Evolutionary conservation across 2,888 invertebrate genomes (phyloP).

Genomic region (Polia nebulosa): DNA sequence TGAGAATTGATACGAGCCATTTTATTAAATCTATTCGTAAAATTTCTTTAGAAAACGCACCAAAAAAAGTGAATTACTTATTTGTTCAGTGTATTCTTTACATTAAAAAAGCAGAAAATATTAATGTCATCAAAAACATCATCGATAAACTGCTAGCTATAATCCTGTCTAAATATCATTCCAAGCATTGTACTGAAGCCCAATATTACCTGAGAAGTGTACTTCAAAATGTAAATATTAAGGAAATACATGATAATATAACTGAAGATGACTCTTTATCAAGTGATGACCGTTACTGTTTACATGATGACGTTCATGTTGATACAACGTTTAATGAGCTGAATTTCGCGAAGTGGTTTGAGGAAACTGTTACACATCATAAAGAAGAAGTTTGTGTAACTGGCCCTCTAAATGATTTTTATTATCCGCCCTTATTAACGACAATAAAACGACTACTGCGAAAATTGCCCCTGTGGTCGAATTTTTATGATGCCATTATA

Average conservation of each 20-base stretch:
- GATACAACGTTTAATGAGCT: constrained; percentile 45
- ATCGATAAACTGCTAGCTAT: constrained; percentile 40
- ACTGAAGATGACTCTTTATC: constrained; percentile 45
- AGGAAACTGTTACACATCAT: constrained; percentile 40
- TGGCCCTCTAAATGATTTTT: constrained; percentile 42
- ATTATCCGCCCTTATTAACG: constrained; percentile 41
- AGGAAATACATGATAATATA: too few relatives aligned
- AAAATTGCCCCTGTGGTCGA: constrained; percentile 46
- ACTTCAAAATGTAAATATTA: constrained; percentile 46
- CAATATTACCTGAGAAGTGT: constrained; percentile 46
- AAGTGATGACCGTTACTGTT: constrained; percentile 43
- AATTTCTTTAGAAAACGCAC: constrained; percentile 42
- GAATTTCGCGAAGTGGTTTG: constrained; percentile 42
- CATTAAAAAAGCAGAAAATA: constrained; percentile 42
- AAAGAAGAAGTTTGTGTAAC: constrained; percentile 38
- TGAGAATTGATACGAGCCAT: constrained; percentile 44
- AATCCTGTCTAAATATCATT: constrained; percentile 41
- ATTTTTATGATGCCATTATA: constrained; percentile 41
- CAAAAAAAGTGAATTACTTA: constrained; percentile 40
- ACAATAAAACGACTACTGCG: constrained; percentile 43
- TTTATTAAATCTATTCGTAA: constrained; percentile 46
- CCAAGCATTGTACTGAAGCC: constrained; percentile 40
- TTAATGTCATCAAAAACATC: too few relatives aligned
- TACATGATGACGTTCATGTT: constrained; percentile 44
- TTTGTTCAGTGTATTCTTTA: constrained; percentile 47